Percentiles rank a stretch among this genome's conserved stretches.
Evolutionary conservation across 2,113 vertebrate species (phyloP).

Genomic region (Ceuthmochares aereus): DNA sequence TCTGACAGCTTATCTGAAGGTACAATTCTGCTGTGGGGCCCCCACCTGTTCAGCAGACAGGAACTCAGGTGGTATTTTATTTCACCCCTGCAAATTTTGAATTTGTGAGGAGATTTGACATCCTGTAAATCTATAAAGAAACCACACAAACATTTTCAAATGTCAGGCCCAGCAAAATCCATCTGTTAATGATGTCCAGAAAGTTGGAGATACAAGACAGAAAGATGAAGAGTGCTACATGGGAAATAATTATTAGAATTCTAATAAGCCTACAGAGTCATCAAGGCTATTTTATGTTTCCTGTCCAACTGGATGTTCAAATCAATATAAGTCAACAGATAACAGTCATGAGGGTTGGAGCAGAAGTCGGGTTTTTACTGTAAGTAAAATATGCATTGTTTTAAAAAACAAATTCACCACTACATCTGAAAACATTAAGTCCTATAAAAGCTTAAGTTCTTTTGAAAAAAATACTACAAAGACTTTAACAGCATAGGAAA

Average conservation of each 20-base stretch:
- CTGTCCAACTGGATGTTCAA: background rate
- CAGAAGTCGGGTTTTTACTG: background rate
- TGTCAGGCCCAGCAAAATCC: background rate
- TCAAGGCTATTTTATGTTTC: background rate
- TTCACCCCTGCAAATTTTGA: background rate
- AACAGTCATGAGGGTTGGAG: background rate
- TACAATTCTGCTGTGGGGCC: background rate
- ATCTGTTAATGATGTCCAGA: background rate
- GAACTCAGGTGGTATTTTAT: background rate
- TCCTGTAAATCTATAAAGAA: background rate
- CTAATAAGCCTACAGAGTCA: background rate
- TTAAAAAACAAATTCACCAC: background rate
- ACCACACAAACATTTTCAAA: background rate
- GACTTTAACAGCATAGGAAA: background rate
- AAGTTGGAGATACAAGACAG: background rate
- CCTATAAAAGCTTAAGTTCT: background rate
- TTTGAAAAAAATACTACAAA: background rate
- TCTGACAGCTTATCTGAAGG: background rate
- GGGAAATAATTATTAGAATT: background rate
- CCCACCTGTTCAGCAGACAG: background rate
- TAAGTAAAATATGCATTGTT: background rate
- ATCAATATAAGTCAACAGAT: background rate
- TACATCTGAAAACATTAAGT: background rate
- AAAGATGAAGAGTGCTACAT: background rate
- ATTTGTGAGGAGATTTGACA: background rate